phyloP scores from a whole-genome alignment of 2,113 vertebrate genomes.

The human (Homo sapiens) region DNA sequence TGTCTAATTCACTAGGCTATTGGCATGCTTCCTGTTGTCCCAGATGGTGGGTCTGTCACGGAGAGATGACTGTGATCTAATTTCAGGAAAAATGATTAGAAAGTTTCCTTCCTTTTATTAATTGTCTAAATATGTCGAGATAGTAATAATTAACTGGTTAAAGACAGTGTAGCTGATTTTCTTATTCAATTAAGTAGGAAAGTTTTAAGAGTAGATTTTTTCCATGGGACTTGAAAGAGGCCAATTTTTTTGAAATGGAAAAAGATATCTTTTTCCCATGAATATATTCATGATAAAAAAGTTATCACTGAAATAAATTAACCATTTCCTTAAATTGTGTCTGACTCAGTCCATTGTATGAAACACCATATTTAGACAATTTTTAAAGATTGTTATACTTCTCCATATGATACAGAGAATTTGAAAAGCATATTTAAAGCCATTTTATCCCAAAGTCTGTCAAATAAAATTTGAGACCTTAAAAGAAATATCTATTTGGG shows the following conservation, averaged over 20 bases:
- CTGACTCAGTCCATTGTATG: slow-evolving; percentile 23
- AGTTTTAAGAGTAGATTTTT: not conserved
- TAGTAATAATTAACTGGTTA: not conserved
- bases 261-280: not conserved
- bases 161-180: not conserved
- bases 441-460: not conserved
- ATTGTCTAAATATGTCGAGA: not conserved
- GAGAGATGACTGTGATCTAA: not conserved
- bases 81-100: not conserved
- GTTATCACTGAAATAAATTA: slow-evolving; percentile 37
- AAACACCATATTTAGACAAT: not conserved
- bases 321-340: slow-evolving; percentile 29
- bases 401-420: not conserved
- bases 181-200: not conserved
- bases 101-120: not conserved
- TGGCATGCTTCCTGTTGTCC: not conserved
- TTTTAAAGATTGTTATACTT: not conserved
- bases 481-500: not conserved
- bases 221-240: not conserved
- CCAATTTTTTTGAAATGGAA: not conserved
- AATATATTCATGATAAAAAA: not conserved
- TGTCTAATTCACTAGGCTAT: not conserved
- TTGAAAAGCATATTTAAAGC: not conserved
- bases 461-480: not conserved
- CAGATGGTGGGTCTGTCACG: not conserved